Conservation (phyloP, 2,797 vertebrate species). For the Gymnothorax reevesii region DNA sequence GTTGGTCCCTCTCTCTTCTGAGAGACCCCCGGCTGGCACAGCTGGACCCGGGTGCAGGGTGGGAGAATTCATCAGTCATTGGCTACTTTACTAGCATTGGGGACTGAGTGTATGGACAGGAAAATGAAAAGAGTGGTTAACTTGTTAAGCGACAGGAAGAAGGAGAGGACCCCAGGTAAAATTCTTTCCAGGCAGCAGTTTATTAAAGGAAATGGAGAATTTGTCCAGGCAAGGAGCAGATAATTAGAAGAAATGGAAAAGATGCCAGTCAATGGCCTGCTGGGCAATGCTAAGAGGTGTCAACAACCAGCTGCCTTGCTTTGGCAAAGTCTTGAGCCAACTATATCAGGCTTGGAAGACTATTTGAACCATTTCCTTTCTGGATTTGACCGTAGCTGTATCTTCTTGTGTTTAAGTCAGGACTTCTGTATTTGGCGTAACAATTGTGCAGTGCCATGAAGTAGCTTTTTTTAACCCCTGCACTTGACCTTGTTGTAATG, state of each 20-base stretch:
- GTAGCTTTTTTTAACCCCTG: not conserved
- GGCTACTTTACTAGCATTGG: conserved; percentile 43
- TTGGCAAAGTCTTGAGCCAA: conserved; percentile 44
- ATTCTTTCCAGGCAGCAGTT: conserved; percentile 37
- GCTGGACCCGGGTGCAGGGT: conserved; percentile 43
- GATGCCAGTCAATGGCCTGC: conserved; percentile 39
- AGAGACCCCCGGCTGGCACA: conserved; percentile 45
- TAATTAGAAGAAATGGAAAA: conserved; percentile 48
- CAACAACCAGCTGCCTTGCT: conserved; percentile 46
- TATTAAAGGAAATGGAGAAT: conserved; percentile 53
- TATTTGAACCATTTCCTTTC: conserved; percentile 16
- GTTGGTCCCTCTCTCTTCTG: conserved; percentile 47
- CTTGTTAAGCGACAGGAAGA: conserved; percentile 44
- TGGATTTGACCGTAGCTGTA: not conserved
- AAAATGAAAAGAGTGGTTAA: conserved; percentile 48
- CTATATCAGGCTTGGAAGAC: not conserved
- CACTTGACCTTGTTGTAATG: not conserved
- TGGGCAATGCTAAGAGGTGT: conserved; percentile 47
- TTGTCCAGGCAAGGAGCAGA: conserved; percentile 48
- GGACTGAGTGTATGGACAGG: conserved; percentile 49
- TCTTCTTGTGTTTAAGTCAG: not conserved
- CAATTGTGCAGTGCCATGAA: not conserved
- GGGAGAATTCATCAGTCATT: conserved; percentile 39
- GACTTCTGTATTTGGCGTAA: not conserved
- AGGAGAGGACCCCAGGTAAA: conserved; percentile 35